Base-by-base conservation (phyloP, 2,888 invertebrate genomes). In the Platycheirus albimanus region DNA sequence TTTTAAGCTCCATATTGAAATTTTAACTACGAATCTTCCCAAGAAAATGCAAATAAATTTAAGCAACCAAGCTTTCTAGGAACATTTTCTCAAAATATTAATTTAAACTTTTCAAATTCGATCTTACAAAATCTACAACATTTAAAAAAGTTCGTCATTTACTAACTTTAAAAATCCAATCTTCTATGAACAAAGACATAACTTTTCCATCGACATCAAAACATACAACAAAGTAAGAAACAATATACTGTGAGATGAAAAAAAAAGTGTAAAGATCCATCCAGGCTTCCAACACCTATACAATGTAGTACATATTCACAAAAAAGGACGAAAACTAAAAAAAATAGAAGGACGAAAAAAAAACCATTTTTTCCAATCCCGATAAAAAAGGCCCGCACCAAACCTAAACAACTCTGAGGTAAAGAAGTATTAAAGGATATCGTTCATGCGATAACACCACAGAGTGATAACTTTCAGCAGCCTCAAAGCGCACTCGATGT, bases 371-470 rank as follows among this genome's bases (percentile, higher is more conserved):
- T 20, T 19, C n/a, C 28, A 30, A 63, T 63, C 75, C n/a, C 43
- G 69, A 75, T 75, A 63, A 67, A 54, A 49, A 45, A n/a, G n/a
- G n/a, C 75, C 69, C 54, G 54, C 54, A 63, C 49, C 56, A 69
- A n/a, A 80, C 30, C 54, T 69, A 80, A 80, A 80, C 69, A 69
- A 69, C 69, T 47, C 10, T 33, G 67, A 63, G 79, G 75, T 56
- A 70, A 70, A 51, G 64, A 70, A 70, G 64, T 64, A 80, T 80
- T 80, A 80, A 45, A 38, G 80, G 80, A 80, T 70, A 70, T 56
- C 70, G 51, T 45, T 80, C 70, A 70, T 64, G 76, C 69, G 76
- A 70, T 76, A 80, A 64, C 69, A 76, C 70, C 43, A 58, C 61
- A 41, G 30, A 45, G 63, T 64, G 76, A 80, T 76, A 76, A 64